phyloP scores from a whole-genome alignment of 2,797 vertebrate species.

The Myotis daubentonii region DNA sequence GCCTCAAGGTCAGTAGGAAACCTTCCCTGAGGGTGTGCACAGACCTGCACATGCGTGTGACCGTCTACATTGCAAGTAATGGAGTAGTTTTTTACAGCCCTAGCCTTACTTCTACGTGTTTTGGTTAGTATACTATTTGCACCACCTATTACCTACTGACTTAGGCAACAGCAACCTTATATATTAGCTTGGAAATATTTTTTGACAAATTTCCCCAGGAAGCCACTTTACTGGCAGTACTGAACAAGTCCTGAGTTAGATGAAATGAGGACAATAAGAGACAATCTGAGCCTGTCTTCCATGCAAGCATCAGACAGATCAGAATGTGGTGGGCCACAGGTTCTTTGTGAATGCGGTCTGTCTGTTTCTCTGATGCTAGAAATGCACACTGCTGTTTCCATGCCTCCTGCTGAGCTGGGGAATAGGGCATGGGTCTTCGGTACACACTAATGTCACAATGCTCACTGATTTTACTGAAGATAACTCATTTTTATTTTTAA shows the following conservation, averaged over 20 bases:
- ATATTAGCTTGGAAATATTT: background rate
- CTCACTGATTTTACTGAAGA: background rate
- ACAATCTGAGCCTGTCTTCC: background rate
- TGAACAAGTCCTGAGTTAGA: background rate
- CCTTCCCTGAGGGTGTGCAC: background rate
- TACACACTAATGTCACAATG: background rate
- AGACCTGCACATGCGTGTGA: background rate
- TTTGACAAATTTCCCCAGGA: background rate
- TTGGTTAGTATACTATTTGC: background rate
- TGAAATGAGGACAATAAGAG: background rate
- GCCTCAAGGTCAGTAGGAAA: background rate
- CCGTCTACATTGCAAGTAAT: background rate
- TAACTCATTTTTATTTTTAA: background rate
- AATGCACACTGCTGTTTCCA: background rate
- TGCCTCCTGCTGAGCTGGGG: background rate
- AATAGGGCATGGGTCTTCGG: background rate
- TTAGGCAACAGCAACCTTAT: background rate
- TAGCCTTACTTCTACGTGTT: background rate
- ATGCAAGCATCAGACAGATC: background rate
- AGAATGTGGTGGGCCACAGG: background rate
- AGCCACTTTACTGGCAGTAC: background rate
- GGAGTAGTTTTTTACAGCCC: background rate
- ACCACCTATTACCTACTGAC: background rate
- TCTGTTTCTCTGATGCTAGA: background rate
- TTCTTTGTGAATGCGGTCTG: background rate